phyloP scores from a whole-genome alignment of 2,797 vertebrate genomes.

The Choloepus didactylus region DNA sequence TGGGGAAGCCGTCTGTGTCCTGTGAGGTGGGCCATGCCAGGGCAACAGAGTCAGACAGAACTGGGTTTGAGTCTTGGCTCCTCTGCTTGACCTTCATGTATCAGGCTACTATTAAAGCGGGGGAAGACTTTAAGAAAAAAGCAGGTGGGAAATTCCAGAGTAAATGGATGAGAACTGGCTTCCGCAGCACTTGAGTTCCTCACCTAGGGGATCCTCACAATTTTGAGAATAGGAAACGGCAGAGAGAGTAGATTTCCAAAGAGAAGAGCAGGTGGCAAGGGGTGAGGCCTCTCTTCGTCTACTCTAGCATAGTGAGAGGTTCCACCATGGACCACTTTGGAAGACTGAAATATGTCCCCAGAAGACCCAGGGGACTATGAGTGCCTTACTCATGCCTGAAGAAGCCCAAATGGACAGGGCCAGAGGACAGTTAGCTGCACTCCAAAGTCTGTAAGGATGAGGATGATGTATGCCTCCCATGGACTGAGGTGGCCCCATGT shows the following conservation, averaged over 20 bases:
- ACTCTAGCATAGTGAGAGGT: not conserved
- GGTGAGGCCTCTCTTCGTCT: not conserved
- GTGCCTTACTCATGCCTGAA: not conserved
- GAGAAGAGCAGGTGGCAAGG: not conserved
- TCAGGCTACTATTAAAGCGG: not conserved
- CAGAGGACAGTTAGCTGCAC: not conserved
- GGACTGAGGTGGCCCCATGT: not conserved
- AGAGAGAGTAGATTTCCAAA: not conserved
- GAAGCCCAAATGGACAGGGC: not conserved
- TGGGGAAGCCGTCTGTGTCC: fast-evolving
- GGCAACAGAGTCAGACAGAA: not conserved
- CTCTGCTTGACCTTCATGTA: not conserved
- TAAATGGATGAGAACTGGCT: no score
- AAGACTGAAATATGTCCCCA: not conserved
- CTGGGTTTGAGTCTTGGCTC: not conserved
- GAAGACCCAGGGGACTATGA: not conserved
- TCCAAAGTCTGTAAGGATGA: not conserved
- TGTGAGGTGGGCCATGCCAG: not conserved
- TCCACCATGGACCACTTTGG: not conserved
- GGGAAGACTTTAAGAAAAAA: not conserved
- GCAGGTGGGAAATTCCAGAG: not conserved
- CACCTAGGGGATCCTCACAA: not conserved
- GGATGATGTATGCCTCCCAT: not conserved
- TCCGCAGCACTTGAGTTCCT: not conserved
- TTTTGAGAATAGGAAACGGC: not conserved